phyloP scores from a whole-genome alignment of 2,797 vertebrate genomes.

The Parauchenoglanis punctatus region DNA sequence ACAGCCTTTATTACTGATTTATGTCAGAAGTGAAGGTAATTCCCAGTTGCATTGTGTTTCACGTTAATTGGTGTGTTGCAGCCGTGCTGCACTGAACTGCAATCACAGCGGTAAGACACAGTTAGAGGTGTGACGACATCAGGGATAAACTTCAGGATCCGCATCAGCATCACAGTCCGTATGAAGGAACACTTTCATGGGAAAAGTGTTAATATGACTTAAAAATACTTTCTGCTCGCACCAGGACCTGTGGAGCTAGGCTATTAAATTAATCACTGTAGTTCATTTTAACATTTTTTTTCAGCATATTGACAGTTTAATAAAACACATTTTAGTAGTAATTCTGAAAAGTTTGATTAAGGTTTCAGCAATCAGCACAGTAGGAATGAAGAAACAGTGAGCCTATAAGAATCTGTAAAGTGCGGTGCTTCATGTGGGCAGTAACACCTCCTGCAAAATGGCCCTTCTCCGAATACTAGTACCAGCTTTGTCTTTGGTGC shows the following conservation, averaged over 20 bases:
- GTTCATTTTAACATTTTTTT: not conserved
- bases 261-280: not conserved
- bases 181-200: not conserved
- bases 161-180: not conserved
- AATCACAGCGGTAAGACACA: not conserved
- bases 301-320: no score
- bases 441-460: not conserved
- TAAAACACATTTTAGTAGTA: not conserved
- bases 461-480: no score
- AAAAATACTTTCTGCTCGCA: not conserved
- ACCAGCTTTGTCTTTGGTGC: not conserved
- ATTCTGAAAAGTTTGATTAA: not conserved
- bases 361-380: not conserved
- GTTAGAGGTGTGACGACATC: not conserved
- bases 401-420: not conserved
- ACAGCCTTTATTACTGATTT: not conserved
- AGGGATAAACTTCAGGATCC: not conserved
- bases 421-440: no score
- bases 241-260: not conserved
- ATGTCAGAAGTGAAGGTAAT: not conserved
- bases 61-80: not conserved
- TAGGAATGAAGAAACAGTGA: not conserved
- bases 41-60: not conserved
- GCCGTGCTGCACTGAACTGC: not conserved
- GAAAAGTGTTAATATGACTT: not conserved